Evolutionary conservation across 2,797 vertebrate species (phyloP), one percentile per base, ranked within the genome.

Genomic region (Paratrypauchen microcephalus): DNA sequence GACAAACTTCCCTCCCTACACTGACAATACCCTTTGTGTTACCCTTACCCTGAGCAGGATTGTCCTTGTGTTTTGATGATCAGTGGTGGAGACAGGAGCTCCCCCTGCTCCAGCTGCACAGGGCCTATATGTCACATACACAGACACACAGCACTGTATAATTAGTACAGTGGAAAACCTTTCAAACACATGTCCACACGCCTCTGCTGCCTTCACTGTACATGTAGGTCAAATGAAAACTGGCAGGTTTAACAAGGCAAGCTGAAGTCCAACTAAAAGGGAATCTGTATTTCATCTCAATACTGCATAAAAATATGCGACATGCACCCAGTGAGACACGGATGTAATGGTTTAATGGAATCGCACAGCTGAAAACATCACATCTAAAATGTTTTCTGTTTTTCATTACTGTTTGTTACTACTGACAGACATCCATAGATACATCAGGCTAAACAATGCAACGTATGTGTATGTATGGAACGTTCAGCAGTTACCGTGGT

Each of bases 71-170:
- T 66, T 70, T 71, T 75, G 75, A 76, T 64, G 80, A 73, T 76
- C 75, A 73, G 74, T 77, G 60, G 77, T 50, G 70, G 60, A 68
- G 63, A 47, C 77, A 71, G 68, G 19, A 61, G 28, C 74, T 78
- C 64, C 55, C 63, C 11, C 65, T 72, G 60, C 76, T 69, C 36
- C 68, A 58, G 26, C 48, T 56, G 41, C 69, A 39, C 28, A 41
- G 63, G 69, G 67, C 73, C 19, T 63, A 72, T 67, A 73, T 74
- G 70, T 74, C 61, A 21, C 73, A 73, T 69, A 55, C 9, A 15
- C 77, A 56, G 65, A 81, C 56, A 59, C 28, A 2, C 15, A 58
- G 57, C 57, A 18, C 28, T n/a, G 28, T 59, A n/a, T 59, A 59
- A 59, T 59, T 59, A 59, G 57, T 32, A 8, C 57, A 16, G 24